A percentile compares a stretch with the other conserved stretches of the same genome.
Evolutionary conservation across 2,888 invertebrate genomes (phyloP).

Genomic region (Epinotia demarniana): DNA sequence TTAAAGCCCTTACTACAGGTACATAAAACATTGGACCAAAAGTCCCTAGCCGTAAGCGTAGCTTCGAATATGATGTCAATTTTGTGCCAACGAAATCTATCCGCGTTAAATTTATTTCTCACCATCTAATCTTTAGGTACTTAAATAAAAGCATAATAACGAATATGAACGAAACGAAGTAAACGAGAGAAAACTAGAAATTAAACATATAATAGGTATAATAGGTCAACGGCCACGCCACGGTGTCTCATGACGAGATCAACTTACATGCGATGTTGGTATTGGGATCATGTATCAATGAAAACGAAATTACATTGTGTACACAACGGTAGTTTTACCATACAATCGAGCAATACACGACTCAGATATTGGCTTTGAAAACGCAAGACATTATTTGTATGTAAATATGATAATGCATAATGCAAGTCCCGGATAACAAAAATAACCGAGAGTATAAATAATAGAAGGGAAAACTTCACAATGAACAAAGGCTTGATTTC

Average conservation of each 20-base stretch:
- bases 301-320: conserved; percentile 59
- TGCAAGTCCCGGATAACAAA: not conserved
- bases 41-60: too few relatives aligned
- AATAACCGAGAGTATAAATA: not conserved
- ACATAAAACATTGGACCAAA: too few relatives aligned
- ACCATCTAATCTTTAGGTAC: not conserved
- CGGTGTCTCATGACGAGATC: conserved; percentile 40
- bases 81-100: too few relatives aligned
- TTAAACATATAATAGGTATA: conserved; percentile 29
- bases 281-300: conserved; percentile 52
- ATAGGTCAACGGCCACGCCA: conserved; percentile 24
- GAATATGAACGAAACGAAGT: too few relatives aligned
- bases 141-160: conserved; percentile 8
- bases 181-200: conserved; percentile 35
- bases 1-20: too few relatives aligned
- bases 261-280: conserved; percentile 40
- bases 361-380: conserved; percentile 33
- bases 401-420: conserved; percentile 1
- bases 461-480: not conserved
- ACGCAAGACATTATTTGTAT: conserved; percentile 4
- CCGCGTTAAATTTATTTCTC: conserved; percentile 6
- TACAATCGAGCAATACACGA: conserved; percentile 48
- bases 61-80: too few relatives aligned
- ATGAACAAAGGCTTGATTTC: not conserved
- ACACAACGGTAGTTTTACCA: conserved; percentile 56